phyloP scores from a whole-genome alignment of 2,888 invertebrate genomes.

The Lasioglossum marginatum region DNA sequence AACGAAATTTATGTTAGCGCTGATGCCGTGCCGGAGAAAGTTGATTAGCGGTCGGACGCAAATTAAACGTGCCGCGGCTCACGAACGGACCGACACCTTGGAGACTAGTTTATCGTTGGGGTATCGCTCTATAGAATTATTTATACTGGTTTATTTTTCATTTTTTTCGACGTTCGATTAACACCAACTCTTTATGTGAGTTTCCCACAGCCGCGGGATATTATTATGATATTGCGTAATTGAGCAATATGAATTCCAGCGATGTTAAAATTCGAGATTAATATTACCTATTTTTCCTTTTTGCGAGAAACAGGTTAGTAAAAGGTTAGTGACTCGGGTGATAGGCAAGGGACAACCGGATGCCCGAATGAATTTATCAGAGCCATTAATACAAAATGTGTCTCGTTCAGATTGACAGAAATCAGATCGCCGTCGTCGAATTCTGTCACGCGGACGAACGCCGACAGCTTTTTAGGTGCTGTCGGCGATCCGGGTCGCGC shows the following conservation, averaged over 20 bases:
- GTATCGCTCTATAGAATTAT: background rate
- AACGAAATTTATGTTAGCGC: slow-evolving; percentile 1
- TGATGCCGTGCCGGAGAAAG: background rate
- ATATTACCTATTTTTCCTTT: background rate
- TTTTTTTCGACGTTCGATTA: background rate
- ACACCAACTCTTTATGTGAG: background rate
- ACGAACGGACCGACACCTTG: slow-evolving; percentile 10
- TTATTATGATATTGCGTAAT: background rate
- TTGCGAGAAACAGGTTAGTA: too few relatives aligned
- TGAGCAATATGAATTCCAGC: background rate
- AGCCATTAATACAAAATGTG: background rate
- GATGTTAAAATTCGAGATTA: background rate
- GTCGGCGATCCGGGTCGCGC: background rate
- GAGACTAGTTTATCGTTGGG: slow-evolving; percentile 2
- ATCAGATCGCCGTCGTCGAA: background rate
- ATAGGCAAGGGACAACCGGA: too few relatives aligned
- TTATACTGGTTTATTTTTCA: background rate
- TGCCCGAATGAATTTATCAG: background rate
- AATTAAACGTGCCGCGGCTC: slow-evolving; percentile 19
- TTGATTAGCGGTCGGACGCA: slow-evolving; percentile 13
- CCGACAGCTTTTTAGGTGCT: background rate
- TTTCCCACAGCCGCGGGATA: background rate
- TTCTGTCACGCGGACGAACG: background rate
- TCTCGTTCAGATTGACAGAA: background rate
- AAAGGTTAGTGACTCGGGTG: too few relatives aligned